Evolutionary conservation across 2,113 vertebrate genomes (phyloP), one percentile per base, ranked within the genome.

Genomic region (Alaudala cheleensis): DNA sequence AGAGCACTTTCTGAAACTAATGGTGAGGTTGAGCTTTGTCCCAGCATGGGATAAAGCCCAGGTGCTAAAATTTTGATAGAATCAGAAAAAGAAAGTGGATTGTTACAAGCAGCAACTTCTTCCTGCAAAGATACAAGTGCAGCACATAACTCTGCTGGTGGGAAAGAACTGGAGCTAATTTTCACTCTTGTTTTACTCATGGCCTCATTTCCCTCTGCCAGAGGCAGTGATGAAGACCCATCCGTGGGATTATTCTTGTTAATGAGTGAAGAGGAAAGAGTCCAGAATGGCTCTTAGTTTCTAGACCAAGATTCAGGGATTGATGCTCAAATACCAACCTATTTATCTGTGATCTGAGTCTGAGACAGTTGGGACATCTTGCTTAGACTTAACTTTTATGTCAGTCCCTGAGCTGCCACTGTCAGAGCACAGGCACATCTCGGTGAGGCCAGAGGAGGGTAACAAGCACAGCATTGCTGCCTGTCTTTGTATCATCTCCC

Each of bases 401-500:
- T 34, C 51, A 16, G 44, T 1, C 45, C 33, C 24, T 58, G 24
- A 16, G 24, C 12, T 3, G 2, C 5, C 39, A 6, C 33, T 51
- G 33, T 10, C 12, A 20, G 26, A 50, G 31, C 47, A 22, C 61
- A n/a, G 9, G 0, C 33, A 11, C 22, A 3, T 6, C n/a, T 19
- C 0, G 0, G 28, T 9, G 21, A 37, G 33, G 49, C 3, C 3
- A 0, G 17, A 14, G 42, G 0, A 31, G 25, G 33, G 34, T 11
- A 17, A 67, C 3, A 6, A 49, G 12, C 28, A 50, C 47, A 47
- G 9, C 33, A 2, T 15, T 39, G 21, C 66, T 20, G 17, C 0
- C 1, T 8, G 8, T 29, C 53, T 18, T 45, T 1, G 1, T 8
- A 33, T 4, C 21, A 9, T 10, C 17, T 74, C 22, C 12, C 24